Base-by-base conservation (phyloP, 2,888 invertebrate species). In the Lepidochrysops patricia region DNA sequence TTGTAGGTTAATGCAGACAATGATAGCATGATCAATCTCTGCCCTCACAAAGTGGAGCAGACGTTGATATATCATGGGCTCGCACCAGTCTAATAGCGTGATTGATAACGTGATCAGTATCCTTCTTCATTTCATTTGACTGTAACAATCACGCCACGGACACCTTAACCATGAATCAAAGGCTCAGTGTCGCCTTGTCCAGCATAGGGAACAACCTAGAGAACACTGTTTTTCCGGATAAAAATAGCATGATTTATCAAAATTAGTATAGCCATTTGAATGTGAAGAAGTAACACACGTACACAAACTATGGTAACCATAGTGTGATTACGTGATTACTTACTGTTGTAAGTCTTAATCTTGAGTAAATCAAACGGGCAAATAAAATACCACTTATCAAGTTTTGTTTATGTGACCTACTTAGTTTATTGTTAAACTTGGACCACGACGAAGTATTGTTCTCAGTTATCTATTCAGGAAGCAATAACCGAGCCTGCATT, bases 1-100 rank as follows among this genome's bases (percentile, higher is more conserved):
- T 60, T 59, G 58, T 61, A 60, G 62, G 60, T 63, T 63, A 60
- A 54, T 63, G 64, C 68, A 66, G 68, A 66, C 70, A 69, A 72
- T 71, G 71, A 71, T 69, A 68, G 64, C 64, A 70, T 68, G 69
- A 74, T 74, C 74, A 73, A 76, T 76, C 74, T 72, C 66, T 66
- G 65, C 67, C 68, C 69, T 62, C 67, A 64, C 66, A 63, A 66
- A 68, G 67, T 67, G 67, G 63, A 61, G 60, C 63, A 61, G 76
- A 76, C 75, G 64, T 71, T 74, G 74, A 76, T 72, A 67, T 72
- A 75, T 75, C 71, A 68, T 64, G 67, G 66, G 64, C 65, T 66
- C 63, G 68, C 67, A 62, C 67, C 63, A 63, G 61, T 62, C 60
- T 73, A 72, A 73, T 73, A 73, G 68, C 67, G 66, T 71, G 72